Conservation (phyloP, 2,113 vertebrate genomes). For the Microcebus murinus region DNA sequence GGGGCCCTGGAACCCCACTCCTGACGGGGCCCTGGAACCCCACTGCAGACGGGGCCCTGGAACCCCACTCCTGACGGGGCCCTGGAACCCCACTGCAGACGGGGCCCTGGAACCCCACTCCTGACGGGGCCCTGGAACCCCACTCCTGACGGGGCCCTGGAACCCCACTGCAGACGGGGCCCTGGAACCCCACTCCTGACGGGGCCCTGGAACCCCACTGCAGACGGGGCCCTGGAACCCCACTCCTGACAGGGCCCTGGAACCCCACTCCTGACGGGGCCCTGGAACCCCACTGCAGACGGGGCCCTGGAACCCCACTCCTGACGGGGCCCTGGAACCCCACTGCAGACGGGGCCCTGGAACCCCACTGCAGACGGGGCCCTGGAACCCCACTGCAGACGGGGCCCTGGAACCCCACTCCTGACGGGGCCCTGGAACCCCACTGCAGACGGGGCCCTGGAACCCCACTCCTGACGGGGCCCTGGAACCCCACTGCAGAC, state of each 20-base stretch:
- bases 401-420: not conserved
- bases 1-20: not conserved
- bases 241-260: constrained; percentile 5
- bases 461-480: not conserved
- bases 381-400: not conserved
- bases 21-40: not conserved
- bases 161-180: not conserved
- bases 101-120: not conserved
- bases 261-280: not conserved
- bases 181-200: not conserved
- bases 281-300: not conserved
- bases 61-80: no score
- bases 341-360: constrained; percentile 11
- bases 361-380: not conserved
- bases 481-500: not conserved
- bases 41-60: constrained; percentile 12
- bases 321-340: not conserved
- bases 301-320: not conserved
- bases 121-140: not conserved
- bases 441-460: constrained; percentile 11
- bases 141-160: not conserved
- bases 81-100: not conserved
- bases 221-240: not conserved
- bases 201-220: not conserved
- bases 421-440: not conserved